Evolutionary conservation across 2,888 invertebrate species (phyloP).

Genomic region (Dromius quadrimaculatus): DNA sequence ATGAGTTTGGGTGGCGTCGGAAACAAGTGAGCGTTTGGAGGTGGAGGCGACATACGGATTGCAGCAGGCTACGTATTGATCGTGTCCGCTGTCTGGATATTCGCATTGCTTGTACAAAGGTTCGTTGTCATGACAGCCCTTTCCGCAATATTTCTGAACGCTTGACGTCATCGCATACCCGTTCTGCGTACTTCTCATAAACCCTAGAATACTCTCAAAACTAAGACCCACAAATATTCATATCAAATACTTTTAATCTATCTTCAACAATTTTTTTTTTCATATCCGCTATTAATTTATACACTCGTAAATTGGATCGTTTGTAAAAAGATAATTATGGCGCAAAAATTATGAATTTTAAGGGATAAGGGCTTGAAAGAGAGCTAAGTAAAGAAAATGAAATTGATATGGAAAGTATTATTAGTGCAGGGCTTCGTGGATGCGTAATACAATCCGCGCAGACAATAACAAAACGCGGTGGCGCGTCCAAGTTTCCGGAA

Average conservation of each 20-base stretch:
- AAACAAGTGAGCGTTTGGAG: neutral
- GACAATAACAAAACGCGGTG: constrained; percentile 34
- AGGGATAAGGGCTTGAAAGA: no score
- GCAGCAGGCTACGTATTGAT: constrained; percentile 20
- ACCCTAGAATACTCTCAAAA: neutral
- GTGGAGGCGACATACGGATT: neutral
- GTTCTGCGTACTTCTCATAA: constrained; percentile 30
- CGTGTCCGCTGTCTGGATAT: constrained; percentile 30
- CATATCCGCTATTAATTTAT: no score
- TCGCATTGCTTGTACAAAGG: constrained; percentile 48
- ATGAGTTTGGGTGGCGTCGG: neutral
- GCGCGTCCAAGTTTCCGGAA: constrained; percentile 22
- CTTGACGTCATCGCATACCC: constrained; percentile 62
- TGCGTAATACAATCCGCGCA: constrained; percentile 9
- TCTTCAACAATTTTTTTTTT: no score
- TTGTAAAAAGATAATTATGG: no score
- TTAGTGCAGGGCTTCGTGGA: neutral
- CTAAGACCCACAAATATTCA: neutral
- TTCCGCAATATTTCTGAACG: constrained; percentile 65
- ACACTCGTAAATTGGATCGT: no score
- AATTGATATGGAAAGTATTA: no score
- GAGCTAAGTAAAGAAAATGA: no score
- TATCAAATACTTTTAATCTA: no score
- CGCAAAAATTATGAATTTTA: no score
- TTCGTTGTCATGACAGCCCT: constrained; percentile 63